These are phyloP conservation scores for Hofmannophila pseudospretella DNA, from an alignment of 2,888 invertebrate genomes.

Conservation along the genomic window DNA sequence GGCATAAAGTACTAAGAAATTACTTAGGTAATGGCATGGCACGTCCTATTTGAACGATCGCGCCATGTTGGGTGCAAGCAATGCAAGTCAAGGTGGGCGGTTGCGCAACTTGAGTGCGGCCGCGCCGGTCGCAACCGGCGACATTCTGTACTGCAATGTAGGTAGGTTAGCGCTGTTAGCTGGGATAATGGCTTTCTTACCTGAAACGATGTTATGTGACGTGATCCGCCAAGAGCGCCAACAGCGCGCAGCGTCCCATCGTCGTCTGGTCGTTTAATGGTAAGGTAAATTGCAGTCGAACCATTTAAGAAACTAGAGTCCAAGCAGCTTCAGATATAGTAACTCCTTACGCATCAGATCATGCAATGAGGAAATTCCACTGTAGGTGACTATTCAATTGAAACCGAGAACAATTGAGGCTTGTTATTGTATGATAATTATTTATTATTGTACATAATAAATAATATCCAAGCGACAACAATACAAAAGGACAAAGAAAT, in stretches of 20 bases:
- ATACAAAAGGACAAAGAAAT: too few species aligned
- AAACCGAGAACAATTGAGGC: too few species aligned
- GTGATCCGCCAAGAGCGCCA: background rate
- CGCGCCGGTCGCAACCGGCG: conserved; percentile 16
- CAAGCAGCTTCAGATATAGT: background rate
- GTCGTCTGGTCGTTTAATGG: background rate
- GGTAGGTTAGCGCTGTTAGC: too few species aligned
- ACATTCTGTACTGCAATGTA: conserved; percentile 5
- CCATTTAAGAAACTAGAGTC: background rate
- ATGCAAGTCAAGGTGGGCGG: conserved; percentile 58
- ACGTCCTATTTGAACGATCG: conserved; percentile 27
- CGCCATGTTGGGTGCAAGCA: conserved; percentile 44
- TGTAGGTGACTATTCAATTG: too few species aligned
- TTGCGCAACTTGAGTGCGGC: conserved; percentile 49
- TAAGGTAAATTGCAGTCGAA: background rate
- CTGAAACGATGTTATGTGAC: background rate
- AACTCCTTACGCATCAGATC: too few species aligned
- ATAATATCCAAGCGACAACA: too few species aligned
- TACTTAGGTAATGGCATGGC: conserved; percentile 26
- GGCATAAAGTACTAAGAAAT: conserved; percentile 9
- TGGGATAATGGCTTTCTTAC: too few species aligned
- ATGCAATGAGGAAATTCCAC: too few species aligned
- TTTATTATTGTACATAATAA: too few species aligned
- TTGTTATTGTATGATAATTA: too few species aligned
- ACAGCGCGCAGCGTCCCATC: conserved; percentile 3